Evolutionary conservation across 2,113 vertebrate species (phyloP).

Genomic region (Gadus macrocephalus): DNA sequence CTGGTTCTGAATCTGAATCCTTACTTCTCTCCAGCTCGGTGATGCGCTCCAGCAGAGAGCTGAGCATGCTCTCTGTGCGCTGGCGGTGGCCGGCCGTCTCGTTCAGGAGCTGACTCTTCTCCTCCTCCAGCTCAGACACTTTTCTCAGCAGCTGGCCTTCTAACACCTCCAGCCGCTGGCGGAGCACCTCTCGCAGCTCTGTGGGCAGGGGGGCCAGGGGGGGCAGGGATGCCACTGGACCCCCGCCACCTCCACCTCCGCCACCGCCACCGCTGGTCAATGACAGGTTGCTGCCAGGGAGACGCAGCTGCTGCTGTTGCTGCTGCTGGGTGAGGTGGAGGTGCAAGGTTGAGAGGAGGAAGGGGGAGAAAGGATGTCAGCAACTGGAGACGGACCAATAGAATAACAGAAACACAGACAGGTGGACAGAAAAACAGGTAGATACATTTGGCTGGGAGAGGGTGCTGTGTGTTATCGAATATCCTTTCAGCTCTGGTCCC

Average conservation of each 20-base stretch:
- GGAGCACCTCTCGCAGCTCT: conserved; percentile 89
- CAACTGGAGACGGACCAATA: no score
- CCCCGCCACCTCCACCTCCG: conserved; percentile 36
- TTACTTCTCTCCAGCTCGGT: conserved; percentile 91
- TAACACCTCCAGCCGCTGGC: conserved; percentile 83
- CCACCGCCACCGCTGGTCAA: conserved; percentile 58
- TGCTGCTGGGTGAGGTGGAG: conserved; percentile 8
- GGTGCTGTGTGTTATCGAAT: background rate
- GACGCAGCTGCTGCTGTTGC: conserved; percentile 84
- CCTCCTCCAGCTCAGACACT: conserved; percentile 92
- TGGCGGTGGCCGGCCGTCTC: conserved; percentile 90
- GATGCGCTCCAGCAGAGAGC: conserved; percentile 88
- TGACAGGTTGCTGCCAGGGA: conserved; percentile 63
- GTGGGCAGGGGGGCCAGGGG: conserved; percentile 65
- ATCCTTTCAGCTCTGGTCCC: background rate
- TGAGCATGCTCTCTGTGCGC: conserved; percentile 86
- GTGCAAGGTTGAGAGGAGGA: no score
- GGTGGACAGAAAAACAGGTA: background rate
- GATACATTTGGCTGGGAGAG: background rate
- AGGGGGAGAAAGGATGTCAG: no score
- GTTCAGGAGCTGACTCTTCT: conserved; percentile 92
- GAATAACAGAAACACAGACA: no score
- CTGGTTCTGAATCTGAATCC: conserved; percentile 1
- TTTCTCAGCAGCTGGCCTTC: conserved; percentile 90
- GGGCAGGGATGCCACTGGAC: conserved; percentile 42